phyloP scores from a whole-genome alignment of 2,888 invertebrate species.

The Luffia ferchaultella region DNA sequence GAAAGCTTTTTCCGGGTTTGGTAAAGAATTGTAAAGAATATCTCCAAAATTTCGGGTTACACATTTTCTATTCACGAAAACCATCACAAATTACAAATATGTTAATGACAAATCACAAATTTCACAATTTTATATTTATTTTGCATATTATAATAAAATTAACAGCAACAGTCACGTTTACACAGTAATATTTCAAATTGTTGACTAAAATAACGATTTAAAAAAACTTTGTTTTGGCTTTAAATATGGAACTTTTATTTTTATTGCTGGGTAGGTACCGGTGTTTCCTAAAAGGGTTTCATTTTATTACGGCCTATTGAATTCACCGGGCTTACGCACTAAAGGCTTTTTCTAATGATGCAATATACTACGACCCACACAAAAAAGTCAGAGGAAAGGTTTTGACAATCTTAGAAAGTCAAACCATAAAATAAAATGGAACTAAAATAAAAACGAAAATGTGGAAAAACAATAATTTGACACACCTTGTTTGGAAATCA shows the following conservation, averaged over 20 bases:
- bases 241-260: not conserved
- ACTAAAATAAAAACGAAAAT: no score
- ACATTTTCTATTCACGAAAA: no score
- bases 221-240: not conserved
- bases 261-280: not conserved
- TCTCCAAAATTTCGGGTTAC: no score
- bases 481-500: no score
- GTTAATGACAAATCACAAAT: no score
- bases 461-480: no score
- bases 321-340: not conserved
- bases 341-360: not conserved
- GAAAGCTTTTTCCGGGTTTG: no score
- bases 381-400: not conserved
- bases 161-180: no score
- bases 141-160: no score
- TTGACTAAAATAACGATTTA: not conserved
- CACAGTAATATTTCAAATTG: not conserved
- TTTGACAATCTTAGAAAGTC: not conserved
- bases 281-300: not conserved
- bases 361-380: not conserved
- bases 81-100: no score
- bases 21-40: no score
- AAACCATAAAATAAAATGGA: not conserved
- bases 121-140: no score
- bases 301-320: not conserved